Evolutionary conservation across 2,113 vertebrate genomes (phyloP), one percentile per base, ranked within the genome.

Genomic region (Oreotrochilus melanogaster): DNA sequence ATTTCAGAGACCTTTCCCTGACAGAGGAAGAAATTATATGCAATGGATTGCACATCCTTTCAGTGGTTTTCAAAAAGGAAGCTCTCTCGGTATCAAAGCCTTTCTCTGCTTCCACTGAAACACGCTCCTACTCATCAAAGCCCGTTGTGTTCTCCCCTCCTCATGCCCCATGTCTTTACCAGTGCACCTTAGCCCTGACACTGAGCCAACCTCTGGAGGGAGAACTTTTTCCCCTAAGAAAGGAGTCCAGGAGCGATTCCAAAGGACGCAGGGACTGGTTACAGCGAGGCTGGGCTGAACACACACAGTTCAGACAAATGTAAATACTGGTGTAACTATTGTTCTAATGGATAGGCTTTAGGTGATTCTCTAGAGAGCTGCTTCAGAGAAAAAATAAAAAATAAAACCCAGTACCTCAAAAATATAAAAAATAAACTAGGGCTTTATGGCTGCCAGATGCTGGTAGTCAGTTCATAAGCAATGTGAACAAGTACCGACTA

Each of bases 331-430:
- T 56, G 80, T 47, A 75, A 87, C 75, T 95, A 81, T 96, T 87
- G 56, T 95, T 96, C 89, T 92, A 75, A 95, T 24, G 88, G 95
- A 74, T 89, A 71, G 90, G 95, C 95, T 90, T 96, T 95, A 96
- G 96, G 93, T 96, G 82, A 96, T 89, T 91, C 24, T 50, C 90
- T 95, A 94, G 89, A 95, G 94, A 96, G 96, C 96, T 95, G 93
- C 97, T 96, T 97, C 95, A 92, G 95, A 98, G 96, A 94, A 83
- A 94, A 89, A 70, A 37, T 7, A 94, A 92, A 33, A 16, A 47
- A 47, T 21, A 47, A 47, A 47, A 47, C 6, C 85, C 96, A 98
- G 97, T 98, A 98, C 98, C 98, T 98, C 98, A 98, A 88, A 94
- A 89, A 78, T 24, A 58, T 33, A 64, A 67, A 95, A 95, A 86